Evolutionary conservation across 2,113 vertebrate species (phyloP).

Genomic region (Brachirus orientalis): DNA sequence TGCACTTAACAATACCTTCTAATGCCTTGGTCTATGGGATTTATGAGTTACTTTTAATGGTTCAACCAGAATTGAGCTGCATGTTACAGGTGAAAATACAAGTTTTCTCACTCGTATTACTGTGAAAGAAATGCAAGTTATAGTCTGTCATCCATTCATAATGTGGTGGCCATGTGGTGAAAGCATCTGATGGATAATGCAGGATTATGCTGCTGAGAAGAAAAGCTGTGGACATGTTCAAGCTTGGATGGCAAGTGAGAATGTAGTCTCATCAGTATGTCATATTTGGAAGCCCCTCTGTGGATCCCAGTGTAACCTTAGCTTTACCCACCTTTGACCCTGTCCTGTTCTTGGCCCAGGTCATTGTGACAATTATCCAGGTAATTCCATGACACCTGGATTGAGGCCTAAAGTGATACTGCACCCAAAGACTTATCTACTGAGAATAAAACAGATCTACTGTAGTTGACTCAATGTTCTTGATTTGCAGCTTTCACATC

Average conservation of each 20-base stretch:
- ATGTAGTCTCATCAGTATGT: conserved; percentile 51
- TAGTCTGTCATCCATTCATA: too few species aligned
- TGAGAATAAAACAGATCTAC: neutral
- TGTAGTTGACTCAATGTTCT: conserved; percentile 8
- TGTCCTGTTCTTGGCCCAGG: conserved; percentile 50
- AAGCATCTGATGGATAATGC: conserved; percentile 22
- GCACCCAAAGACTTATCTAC: neutral
- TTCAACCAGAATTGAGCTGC: too few species aligned
- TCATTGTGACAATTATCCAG: conserved; percentile 47
- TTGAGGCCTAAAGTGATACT: conserved; percentile 37
- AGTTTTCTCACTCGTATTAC: too few species aligned
- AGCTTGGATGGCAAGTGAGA: conserved; percentile 20
- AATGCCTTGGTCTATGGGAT: too few species aligned
- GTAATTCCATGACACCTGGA: conserved; percentile 48
- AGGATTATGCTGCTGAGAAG: conserved; percentile 24
- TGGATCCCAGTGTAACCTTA: conserved; percentile 56
- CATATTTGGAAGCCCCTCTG: conserved; percentile 49
- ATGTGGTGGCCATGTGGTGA: neutral
- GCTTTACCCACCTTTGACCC: conserved; percentile 47
- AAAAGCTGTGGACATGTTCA: conserved; percentile 19
- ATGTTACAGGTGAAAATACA: too few species aligned
- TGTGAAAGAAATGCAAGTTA: too few species aligned
- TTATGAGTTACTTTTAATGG: too few species aligned
- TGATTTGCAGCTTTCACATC: neutral
- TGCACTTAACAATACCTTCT: too few species aligned